Percentiles rank a stretch among this genome's conserved stretches.
These are phyloP conservation scores for Sphenodon punctatus DNA, from an alignment of 2,797 vertebrate genomes.

Conservation along the genomic window DNA sequence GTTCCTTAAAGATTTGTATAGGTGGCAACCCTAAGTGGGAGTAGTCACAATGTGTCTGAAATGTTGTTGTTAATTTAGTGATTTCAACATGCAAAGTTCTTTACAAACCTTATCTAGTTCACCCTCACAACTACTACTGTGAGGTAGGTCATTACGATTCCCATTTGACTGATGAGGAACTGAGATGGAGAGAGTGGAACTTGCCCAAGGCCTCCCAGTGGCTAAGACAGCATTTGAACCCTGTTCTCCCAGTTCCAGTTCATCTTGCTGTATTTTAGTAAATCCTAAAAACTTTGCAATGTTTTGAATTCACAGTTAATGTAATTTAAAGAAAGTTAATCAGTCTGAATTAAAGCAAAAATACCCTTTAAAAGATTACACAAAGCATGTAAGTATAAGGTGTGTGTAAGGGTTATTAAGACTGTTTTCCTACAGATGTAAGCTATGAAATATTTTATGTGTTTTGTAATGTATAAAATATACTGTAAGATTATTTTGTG, in stretches of 20 bases:
- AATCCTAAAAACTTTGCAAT: not conserved
- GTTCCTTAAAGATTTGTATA: too few relatives aligned
- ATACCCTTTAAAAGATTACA: not conserved
- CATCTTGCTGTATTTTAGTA: not conserved
- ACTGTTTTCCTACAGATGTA: not conserved
- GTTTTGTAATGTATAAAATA: rapidly evolving
- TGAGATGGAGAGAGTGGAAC: too few relatives aligned
- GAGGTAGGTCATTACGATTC: too few relatives aligned
- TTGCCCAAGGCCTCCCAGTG: too few relatives aligned
- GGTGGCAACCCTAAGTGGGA: too few relatives aligned
- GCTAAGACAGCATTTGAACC: too few relatives aligned
- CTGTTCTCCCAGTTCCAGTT: not conserved
- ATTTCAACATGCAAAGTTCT: too few relatives aligned
- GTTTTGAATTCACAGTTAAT: not conserved
- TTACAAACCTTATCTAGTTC: too few relatives aligned
- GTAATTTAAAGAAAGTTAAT: not conserved
- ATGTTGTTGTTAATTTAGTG: not conserved
- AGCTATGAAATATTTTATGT: not conserved
- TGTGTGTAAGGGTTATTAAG: not conserved
- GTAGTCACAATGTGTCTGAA: not conserved
- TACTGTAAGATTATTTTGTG: constrained; percentile 26
- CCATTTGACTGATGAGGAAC: too few relatives aligned
- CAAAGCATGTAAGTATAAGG: not conserved
- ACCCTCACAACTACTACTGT: too few relatives aligned
- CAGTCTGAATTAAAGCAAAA: not conserved